These are phyloP conservation scores for Latrodectus elegans DNA, from an alignment of 2,888 invertebrate genomes.

Conservation along the genomic window DNA sequence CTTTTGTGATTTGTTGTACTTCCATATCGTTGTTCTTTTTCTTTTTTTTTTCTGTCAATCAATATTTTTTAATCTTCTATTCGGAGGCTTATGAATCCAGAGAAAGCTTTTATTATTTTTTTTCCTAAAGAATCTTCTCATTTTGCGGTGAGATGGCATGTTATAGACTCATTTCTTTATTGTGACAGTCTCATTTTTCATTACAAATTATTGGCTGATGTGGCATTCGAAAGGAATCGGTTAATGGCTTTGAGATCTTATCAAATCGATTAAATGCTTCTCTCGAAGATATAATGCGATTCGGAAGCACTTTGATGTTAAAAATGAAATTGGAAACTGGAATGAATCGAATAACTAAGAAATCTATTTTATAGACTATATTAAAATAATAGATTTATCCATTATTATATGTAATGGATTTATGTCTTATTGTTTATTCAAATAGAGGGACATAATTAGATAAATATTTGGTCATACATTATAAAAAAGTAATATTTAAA, in stretches of 20 bases:
- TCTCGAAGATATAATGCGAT: no score
- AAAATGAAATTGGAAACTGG: background rate
- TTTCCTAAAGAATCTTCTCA: conserved; percentile 33
- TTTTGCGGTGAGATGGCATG: conserved; percentile 12
- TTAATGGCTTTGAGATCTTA: no score
- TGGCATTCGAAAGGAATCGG: no score
- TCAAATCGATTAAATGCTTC: no score
- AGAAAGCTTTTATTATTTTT: background rate
- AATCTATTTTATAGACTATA: no score
- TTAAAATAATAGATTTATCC: no score
- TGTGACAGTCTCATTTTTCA: conserved; percentile 58
- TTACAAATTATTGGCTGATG: conserved; percentile 43
- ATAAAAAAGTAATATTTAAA: no score
- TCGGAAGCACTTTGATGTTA: background rate
- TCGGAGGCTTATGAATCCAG: background rate
- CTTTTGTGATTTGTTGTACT: conserved; percentile 46
- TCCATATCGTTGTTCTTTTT: background rate
- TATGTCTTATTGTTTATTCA: no score
- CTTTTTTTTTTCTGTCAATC: conserved; percentile 31
- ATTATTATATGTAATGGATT: no score
- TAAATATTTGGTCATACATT: no score
- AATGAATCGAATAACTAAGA: no score
- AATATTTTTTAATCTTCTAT: conserved; percentile 52
- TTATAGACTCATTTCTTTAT: conserved; percentile 41
- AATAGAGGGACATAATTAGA: no score